Evolutionary conservation across 2,797 vertebrate genomes (phyloP), one percentile per base, ranked within the genome.

Genomic region (Momotus momota): DNA sequence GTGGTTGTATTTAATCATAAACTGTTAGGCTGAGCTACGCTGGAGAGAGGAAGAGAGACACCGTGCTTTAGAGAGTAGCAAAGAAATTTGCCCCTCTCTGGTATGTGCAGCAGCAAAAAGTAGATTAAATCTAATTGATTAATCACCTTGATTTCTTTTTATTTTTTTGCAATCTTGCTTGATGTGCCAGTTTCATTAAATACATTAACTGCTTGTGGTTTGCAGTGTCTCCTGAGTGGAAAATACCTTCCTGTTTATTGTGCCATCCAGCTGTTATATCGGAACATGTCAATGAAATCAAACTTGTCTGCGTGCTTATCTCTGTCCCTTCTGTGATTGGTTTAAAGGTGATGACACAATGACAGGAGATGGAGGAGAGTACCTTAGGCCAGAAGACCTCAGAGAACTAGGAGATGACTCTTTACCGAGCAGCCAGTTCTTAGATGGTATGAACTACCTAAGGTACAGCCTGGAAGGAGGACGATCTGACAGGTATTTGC

Each of bases 391-490:
- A 0, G 99, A 99, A 97, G 99, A 99, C 91, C 97, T 99, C 40
- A 98, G 98, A 94, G 99, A 99, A 94, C 98, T 99, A 26, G 99
- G 99, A 10, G 99, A 99, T 20, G 99, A 99, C 97, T 99, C 99
- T 4, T 97, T 99, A 33, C 99, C 99, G 4, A 98, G 98, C 97
- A 99, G 99, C 51, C 99, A 99, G 92, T 99, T 99, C 93, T 96
- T 99, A 97, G 99, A 99, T 33, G 99, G 99, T 5, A 99, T 99
- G 99, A 99, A 98, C 96, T 99, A 99, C 98, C 98, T 99, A 84
- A 99, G 99, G 84, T 99, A 99, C 98, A 99, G 99, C 97, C 96
- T 99, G 96, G 99, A 99, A 96, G 99, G 99, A 19, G 99, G 98
- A 4, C 98, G 99, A 64, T 99, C 98, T 0, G 99, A 99, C 98